Evolutionary conservation across 1,140 invertebrate genomes (phyloP).

Genomic region (Proctacanthus coquilletti): DNA sequence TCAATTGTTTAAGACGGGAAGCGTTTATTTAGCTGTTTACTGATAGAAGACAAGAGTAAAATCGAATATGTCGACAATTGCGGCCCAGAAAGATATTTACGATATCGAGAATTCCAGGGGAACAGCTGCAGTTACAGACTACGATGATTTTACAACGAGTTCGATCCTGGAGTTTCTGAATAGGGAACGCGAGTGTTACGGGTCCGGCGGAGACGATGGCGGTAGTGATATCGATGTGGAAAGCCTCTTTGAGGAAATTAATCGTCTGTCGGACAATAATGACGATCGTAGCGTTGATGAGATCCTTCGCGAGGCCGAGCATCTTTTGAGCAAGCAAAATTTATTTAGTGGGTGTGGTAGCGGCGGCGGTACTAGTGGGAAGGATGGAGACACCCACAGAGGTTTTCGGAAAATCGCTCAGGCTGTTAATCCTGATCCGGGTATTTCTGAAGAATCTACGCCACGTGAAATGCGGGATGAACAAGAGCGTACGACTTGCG

Average conservation of each 20-base stretch:
- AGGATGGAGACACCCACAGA: constrained; percentile 2
- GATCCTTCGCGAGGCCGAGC: constrained; percentile 23
- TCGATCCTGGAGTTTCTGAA: constrained; percentile 25
- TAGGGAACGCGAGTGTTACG: constrained; percentile 23
- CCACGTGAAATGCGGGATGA: constrained; percentile 17
- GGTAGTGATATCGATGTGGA: constrained; percentile 17
- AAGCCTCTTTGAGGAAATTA: constrained; percentile 26
- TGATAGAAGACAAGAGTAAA: no score
- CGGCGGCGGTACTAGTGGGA: neutral
- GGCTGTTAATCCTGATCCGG: constrained; percentile 22
- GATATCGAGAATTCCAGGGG: neutral
- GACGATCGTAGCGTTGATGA: constrained; percentile 28
- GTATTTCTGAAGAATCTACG: constrained; percentile 26
- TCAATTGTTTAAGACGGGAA: no score
- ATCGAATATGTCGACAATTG: neutral
- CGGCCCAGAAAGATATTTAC: neutral
- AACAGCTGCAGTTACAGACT: no score
- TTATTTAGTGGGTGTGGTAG: neutral
- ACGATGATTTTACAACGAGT: constrained; percentile 19
- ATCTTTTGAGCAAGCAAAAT: constrained; percentile 14
- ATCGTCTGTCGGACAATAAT: constrained; percentile 18
- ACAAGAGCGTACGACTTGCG: no score
- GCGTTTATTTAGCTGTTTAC: no score
- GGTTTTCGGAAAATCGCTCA: constrained; percentile 20
- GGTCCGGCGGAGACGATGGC: constrained; percentile 8